Evolutionary conservation across 1,140 invertebrate genomes (phyloP).

Genomic region (Drosophila athabasca): DNA sequence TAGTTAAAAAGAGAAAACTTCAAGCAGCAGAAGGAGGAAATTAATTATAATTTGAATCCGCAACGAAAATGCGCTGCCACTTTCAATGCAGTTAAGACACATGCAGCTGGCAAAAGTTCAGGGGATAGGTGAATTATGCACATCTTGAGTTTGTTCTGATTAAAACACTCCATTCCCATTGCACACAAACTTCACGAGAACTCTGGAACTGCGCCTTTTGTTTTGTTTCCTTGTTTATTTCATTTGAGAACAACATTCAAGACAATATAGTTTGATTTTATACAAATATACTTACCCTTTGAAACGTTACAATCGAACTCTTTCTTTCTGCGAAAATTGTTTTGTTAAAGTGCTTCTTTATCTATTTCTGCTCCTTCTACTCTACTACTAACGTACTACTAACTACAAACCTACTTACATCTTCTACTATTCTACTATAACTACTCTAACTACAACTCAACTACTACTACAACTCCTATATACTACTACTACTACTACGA

Average conservation of each 20-base stretch:
- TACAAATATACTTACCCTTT: constrained; percentile 30
- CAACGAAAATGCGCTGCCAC: neutral
- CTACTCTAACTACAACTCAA: constrained; percentile 72
- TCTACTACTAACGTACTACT: constrained; percentile 64
- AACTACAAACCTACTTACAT: constrained; percentile 81
- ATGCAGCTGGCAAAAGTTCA: no score
- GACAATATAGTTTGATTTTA: constrained; percentile 7
- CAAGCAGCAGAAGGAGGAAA: neutral
- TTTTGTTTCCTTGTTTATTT: no score
- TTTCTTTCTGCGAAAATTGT: constrained; percentile 61
- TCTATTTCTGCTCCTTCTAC: constrained; percentile 74
- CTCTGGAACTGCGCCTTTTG: no score
- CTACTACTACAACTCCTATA: constrained; percentile 69
- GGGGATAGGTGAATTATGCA: no score
- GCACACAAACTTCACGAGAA: no score
- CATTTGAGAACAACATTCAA: no score
- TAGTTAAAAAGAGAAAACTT: constrained; percentile 33
- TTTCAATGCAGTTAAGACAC: no score
- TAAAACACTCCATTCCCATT: no score
- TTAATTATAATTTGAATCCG: neutral
- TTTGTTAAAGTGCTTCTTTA: constrained; percentile 70
- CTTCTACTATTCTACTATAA: constrained; percentile 81
- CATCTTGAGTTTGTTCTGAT: no score
- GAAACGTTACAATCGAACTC: constrained; percentile 39
- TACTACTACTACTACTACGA: constrained; percentile 58